Percentiles rank a stretch among this genome's conserved stretches.
Evolutionary conservation across 2,113 vertebrate genomes (phyloP).

Genomic region (Todiramphus saurophagus): DNA sequence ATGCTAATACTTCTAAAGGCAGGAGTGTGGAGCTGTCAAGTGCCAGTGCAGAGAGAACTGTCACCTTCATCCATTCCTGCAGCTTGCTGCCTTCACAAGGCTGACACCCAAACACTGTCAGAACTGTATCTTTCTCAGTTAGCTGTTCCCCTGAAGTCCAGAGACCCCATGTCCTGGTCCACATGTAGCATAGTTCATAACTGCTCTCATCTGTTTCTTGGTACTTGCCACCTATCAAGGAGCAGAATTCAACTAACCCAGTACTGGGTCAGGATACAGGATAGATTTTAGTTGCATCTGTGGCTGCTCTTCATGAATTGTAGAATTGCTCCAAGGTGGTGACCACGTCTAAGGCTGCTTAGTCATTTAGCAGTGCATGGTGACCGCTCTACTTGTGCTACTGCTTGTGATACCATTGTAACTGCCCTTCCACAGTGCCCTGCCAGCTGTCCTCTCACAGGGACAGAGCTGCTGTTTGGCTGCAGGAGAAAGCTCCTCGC

Average conservation of each 20-base stretch:
- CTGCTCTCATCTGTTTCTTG: neutral
- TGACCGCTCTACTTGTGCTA: accelerated
- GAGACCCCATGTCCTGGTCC: neutral
- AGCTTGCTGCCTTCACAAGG: neutral
- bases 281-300: neutral
- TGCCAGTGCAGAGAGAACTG: neutral
- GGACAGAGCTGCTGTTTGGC: neutral
- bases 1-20: neutral
- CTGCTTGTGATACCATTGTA: neutral
- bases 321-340: neutral
- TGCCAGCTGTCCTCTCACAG: neutral
- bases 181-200: neutral
- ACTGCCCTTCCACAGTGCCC: neutral
- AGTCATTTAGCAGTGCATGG: neutral
- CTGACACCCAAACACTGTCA: neutral
- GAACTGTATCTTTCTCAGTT: neutral
- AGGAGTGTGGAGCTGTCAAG: neutral
- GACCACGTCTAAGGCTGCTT: neutral
- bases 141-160: neutral
- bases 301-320: neutral
- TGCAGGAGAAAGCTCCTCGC: neutral
- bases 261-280: neutral
- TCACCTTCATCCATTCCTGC: neutral
- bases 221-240: accelerated
- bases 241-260: neutral